These are phyloP conservation scores for Dissostichus mawsoni DNA, from an alignment of 2,113 vertebrate species.

Conservation along the genomic window DNA sequence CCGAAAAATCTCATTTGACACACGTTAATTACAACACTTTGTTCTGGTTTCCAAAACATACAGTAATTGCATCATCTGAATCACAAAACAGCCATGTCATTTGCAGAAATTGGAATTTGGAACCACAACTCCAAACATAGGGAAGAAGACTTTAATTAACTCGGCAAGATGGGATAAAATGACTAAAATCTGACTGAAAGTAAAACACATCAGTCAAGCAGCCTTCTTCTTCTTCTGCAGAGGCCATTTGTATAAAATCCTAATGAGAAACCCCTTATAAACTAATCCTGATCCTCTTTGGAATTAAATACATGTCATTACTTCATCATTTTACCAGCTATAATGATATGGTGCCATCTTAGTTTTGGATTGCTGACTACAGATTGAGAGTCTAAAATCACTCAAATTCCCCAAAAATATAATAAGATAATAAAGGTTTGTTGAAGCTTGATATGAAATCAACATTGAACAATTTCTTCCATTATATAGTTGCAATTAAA, in stretches of 20 bases:
- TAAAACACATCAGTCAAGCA: conserved; percentile 1
- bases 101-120: conserved; percentile 37
- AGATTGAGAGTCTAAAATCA: too few species aligned
- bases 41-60: conserved; percentile 30
- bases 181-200: not conserved
- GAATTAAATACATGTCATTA: not conserved
- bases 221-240: not conserved
- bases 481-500: too few species aligned
- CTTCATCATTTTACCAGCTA: not conserved
- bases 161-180: not conserved
- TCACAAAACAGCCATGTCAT: conserved; percentile 26
- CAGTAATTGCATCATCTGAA: conserved; percentile 23
- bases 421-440: too few species aligned
- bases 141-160: not conserved
- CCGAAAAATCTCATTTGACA: not conserved
- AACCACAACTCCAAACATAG: conserved; percentile 18
- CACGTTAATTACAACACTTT: conserved; percentile 19
- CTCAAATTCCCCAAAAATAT: too few species aligned
- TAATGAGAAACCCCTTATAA: not conserved
- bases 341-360: not conserved
- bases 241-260: not conserved
- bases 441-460: too few species aligned
- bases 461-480: too few species aligned
- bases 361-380: not conserved
- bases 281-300: not conserved